Conservation (phyloP, 1,140 invertebrate species). For the Copidosoma floridanum region DNA sequence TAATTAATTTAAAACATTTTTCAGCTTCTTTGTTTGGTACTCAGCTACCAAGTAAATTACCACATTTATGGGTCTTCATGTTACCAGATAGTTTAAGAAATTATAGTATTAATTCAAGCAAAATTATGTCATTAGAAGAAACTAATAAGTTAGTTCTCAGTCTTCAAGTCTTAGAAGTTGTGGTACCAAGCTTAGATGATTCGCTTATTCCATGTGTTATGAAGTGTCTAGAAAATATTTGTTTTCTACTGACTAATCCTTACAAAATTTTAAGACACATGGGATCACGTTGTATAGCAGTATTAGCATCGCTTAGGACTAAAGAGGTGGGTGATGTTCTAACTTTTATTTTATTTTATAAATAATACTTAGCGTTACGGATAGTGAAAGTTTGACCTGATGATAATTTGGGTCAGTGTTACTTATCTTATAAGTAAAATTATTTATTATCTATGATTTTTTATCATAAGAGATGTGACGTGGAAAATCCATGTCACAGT, state of each 20-base stretch:
- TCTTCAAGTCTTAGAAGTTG: conserved; percentile 82
- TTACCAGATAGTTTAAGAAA: conserved; percentile 44
- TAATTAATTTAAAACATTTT: not conserved
- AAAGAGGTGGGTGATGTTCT: conserved; percentile 63
- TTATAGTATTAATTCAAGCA: conserved; percentile 35
- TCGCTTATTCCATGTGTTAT: conserved; percentile 61
- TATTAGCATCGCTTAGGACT: conserved; percentile 67
- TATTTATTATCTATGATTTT: too few species aligned
- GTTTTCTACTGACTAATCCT: conserved; percentile 67
- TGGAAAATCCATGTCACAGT: too few species aligned
- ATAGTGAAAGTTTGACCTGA: too few species aligned
- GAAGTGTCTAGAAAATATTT: conserved; percentile 61
- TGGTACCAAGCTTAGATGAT: conserved; percentile 64
- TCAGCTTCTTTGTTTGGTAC: conserved; percentile 61
- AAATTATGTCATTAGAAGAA: conserved; percentile 46
- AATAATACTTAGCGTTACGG: too few species aligned
- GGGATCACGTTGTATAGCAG: conserved; percentile 79
- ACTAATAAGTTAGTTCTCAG: conserved; percentile 76
- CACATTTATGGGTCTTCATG: conserved; percentile 79
- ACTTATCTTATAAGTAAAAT: too few species aligned
- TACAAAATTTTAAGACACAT: conserved; percentile 82
- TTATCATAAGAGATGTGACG: too few species aligned
- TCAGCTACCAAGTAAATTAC: conserved; percentile 69
- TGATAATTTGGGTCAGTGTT: too few species aligned
- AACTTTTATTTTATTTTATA: too few species aligned